Conservation (phyloP, 1,140 invertebrate genomes). For the Homarus americanus region DNA sequence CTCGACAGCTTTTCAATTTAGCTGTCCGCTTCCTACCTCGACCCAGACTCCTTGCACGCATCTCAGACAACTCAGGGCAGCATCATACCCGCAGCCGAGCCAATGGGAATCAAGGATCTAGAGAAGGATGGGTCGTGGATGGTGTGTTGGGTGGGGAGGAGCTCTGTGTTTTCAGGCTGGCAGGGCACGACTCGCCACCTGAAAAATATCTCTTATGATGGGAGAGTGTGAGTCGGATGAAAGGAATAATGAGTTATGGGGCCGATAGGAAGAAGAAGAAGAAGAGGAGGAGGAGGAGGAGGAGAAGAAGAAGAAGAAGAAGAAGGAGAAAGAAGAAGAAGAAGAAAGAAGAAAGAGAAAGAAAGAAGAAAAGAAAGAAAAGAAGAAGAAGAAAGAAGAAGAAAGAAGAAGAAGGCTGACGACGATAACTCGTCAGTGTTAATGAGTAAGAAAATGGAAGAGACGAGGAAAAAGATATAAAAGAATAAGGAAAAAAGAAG, state of each 20-base stretch:
- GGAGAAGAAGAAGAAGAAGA: not conserved
- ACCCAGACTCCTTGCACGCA: constrained; percentile 21
- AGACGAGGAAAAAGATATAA: not conserved
- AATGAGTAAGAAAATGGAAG: not conserved
- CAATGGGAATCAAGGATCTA: not conserved
- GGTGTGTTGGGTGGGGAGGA: not conserved
- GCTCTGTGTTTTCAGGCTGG: constrained; percentile 12
- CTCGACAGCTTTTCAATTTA: constrained; percentile 60
- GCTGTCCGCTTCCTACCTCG: constrained; percentile 53
- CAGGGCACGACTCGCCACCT: constrained; percentile 52
- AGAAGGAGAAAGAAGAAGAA: not conserved
- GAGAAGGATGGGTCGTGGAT: not conserved
- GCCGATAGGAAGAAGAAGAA: not conserved
- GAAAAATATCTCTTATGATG: constrained; percentile 58
- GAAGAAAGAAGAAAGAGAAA: not conserved
- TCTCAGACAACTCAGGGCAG: not conserved
- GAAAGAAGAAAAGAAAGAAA: not conserved
- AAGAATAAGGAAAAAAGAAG: too few relatives aligned
- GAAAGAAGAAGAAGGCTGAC: too few relatives aligned
- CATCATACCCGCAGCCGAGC: not conserved
- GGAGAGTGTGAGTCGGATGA: constrained; percentile 56
- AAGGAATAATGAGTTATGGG: constrained; percentile 61
- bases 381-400: not conserved
- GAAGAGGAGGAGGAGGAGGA: not conserved
- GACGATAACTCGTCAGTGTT: too few relatives aligned